Evolutionary conservation across 2,888 invertebrate genomes (phyloP), one percentile per base, ranked within the genome.

Genomic region (Ennomos quercinarius): DNA sequence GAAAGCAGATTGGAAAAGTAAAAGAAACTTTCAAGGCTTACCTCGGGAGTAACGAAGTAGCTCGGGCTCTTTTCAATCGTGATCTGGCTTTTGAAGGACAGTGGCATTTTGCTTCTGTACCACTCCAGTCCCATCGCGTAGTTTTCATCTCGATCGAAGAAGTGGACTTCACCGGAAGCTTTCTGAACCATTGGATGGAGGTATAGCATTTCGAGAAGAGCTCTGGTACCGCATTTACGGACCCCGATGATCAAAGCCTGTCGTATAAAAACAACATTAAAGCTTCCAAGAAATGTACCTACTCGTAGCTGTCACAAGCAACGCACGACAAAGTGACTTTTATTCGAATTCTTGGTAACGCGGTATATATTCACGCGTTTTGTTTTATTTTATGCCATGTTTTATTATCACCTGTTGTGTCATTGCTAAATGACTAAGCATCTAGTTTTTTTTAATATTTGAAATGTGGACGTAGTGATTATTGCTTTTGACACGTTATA

Each of bases 41-140:
- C 99, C 94, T 97, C 96, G 10, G 97, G 96, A 56, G 98, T 98
- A 45, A 99, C 98, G 91, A 99, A 99, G 90, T 99, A 99, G 77
- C 98, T 98, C 6, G 99, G 99, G 74, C 98, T 99, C 90, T 99
- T 99, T 88, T 99, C 99, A 73, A 99, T 97, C 56, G 98, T 98
- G 71, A 99, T 96, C 87, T 99, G 98, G 43, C 97, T 97, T 66
- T 95, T 95, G 86, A 96, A 97, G 1, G 98, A 98, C 77, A 96
- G 96, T 10, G 99, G 99, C 98, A 99, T 99, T 84, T 97, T 97
- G 80, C 95, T 95, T 61, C 97, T 93, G 87, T 99, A 99, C 99
- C 99, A 99, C 63, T 99, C 98, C 61, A 98, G 93, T 0, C 99
- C 99, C 67, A 95, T 94, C 53, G 95, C 95, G 86, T 98, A 99